phyloP scores from a whole-genome alignment of 2,888 invertebrate genomes.

The Heliconius cydno region DNA sequence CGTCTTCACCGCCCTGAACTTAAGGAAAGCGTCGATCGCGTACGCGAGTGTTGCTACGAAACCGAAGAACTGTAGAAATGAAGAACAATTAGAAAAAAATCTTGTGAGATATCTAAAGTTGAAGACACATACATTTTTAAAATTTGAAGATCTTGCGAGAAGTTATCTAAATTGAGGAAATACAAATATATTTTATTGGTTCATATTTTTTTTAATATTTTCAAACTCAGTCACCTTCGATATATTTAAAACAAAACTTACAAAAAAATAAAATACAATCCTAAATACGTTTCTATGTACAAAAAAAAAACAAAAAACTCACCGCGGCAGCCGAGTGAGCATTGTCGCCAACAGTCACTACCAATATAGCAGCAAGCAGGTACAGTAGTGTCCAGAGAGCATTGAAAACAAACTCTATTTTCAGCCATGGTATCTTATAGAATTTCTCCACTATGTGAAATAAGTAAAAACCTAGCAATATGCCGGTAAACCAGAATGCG shows the following conservation, averaged over 20 bases:
- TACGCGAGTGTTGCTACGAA: conserved; percentile 91
- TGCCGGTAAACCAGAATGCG: conserved; percentile 93
- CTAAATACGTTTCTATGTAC: not conserved
- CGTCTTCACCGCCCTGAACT: conserved; percentile 86
- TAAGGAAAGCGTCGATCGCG: conserved; percentile 90
- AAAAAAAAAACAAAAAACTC: conserved; percentile 60
- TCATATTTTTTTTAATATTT: too few species aligned
- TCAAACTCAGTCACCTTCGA: too few species aligned
- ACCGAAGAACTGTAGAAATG: conserved; percentile 90
- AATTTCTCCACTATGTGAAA: conserved; percentile 94
- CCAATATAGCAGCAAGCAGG: conserved; percentile 88
- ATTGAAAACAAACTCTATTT: conserved; percentile 90
- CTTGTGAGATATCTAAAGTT: too few species aligned
- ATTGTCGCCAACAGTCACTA: conserved; percentile 83
- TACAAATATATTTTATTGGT: too few species aligned
- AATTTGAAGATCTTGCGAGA: too few species aligned
- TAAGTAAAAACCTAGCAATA: conserved; percentile 90
- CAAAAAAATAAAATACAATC: not conserved
- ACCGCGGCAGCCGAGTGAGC: conserved; percentile 89
- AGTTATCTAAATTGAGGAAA: too few species aligned
- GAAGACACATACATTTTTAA: too few species aligned
- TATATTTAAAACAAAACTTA: not conserved
- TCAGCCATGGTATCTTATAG: conserved; percentile 93
- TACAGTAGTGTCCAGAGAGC: conserved; percentile 89
- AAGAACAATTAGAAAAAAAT: too few species aligned